These are phyloP conservation scores for Pteronura brasiliensis DNA, from an alignment of 2,113 vertebrate species.

Conservation along the genomic window DNA sequence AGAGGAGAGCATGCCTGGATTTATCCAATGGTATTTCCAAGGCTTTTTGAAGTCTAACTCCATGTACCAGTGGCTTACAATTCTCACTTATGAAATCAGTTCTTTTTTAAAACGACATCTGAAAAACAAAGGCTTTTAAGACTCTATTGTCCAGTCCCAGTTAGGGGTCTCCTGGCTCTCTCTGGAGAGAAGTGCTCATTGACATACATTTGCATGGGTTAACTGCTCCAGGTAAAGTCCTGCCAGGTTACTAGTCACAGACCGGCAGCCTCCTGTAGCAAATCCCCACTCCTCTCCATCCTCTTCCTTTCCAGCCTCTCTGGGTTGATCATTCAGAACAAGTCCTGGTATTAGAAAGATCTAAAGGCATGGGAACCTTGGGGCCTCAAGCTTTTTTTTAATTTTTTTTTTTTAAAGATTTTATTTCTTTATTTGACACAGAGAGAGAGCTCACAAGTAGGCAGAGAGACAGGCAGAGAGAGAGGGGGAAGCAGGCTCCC, in stretches of 20 bases:
- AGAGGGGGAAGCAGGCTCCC: too few relatives aligned
- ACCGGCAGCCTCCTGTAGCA: background rate
- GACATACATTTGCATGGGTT: conserved; percentile 69
- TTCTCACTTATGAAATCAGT: background rate
- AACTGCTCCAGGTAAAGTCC: conserved; percentile 54
- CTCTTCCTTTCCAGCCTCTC: background rate
- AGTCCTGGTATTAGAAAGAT: background rate
- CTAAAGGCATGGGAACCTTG: background rate
- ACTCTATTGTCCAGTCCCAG: background rate
- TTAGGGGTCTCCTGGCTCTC: background rate
- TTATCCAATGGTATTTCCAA: background rate
- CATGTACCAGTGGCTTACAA: background rate
- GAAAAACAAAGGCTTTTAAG: background rate
- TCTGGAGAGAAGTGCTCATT: conserved; percentile 41
- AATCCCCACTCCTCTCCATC: background rate
- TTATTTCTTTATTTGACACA: too few relatives aligned
- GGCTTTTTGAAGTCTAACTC: background rate
- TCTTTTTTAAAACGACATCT: background rate
- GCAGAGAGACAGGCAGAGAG: too few relatives aligned
- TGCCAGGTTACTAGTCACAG: background rate
- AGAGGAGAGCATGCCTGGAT: background rate
- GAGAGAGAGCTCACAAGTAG: too few relatives aligned
- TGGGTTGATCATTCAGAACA: background rate
- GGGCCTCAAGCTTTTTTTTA: background rate
- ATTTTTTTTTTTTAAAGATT: too few relatives aligned